These are phyloP conservation scores for Falco cherrug DNA, from an alignment of 2,797 vertebrate genomes.

Conservation along the genomic window DNA sequence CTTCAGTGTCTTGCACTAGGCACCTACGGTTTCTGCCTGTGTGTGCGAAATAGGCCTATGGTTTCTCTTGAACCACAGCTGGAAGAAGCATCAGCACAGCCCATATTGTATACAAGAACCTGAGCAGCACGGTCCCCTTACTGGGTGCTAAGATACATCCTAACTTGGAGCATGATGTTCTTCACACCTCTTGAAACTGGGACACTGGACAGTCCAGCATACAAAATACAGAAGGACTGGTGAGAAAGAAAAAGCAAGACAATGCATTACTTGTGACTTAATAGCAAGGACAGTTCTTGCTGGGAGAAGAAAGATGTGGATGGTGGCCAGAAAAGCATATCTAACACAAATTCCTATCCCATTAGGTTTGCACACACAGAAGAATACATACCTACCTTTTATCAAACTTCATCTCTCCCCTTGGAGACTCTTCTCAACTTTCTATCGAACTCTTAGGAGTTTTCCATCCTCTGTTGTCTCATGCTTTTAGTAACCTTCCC, in stretches of 20 bases:
- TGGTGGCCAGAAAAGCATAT: neutral
- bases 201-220: neutral
- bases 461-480: neutral
- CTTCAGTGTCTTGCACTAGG: neutral
- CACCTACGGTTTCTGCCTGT: neutral
- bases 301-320: neutral
- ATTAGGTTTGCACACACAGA: neutral
- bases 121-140: neutral
- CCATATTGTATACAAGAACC: neutral
- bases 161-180: neutral
- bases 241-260: neutral
- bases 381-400: neutral
- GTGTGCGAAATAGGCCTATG: neutral
- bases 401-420: neutral
- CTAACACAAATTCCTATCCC: neutral
- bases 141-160: neutral
- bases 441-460: neutral
- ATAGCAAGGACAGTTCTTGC: neutral
- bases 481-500: neutral
- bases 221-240: neutral
- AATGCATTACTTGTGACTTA: neutral
- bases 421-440: neutral
- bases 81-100: neutral
- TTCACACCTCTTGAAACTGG: neutral
- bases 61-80: neutral